Conservation (phyloP, 2,888 invertebrate species). For the Nudaria mundana region DNA sequence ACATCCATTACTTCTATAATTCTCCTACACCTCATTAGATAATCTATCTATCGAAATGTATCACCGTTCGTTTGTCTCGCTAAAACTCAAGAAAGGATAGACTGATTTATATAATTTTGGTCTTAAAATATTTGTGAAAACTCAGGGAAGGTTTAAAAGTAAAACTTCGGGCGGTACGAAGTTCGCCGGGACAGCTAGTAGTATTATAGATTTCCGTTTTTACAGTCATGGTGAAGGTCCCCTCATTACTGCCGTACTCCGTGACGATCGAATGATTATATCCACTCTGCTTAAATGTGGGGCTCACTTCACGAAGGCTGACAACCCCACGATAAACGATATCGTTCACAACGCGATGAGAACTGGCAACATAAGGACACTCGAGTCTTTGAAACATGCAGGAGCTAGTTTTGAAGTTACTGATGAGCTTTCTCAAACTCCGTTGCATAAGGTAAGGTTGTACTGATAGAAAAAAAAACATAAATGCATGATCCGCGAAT, state of each 20-base stretch:
- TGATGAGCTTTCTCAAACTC: conserved; percentile 84
- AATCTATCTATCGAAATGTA: background rate
- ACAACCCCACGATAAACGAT: conserved; percentile 82
- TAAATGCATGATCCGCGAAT: too few species aligned
- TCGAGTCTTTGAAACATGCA: conserved; percentile 84
- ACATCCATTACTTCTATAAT: too few species aligned
- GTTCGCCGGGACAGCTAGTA: too few species aligned
- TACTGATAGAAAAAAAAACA: too few species aligned
- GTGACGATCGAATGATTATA: conserved; percentile 84
- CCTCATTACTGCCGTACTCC: conserved; percentile 85
- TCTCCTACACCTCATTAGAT: too few species aligned
- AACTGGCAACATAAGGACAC: conserved; percentile 76
- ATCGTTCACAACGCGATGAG: conserved; percentile 85
- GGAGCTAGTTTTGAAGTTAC: conserved; percentile 83
- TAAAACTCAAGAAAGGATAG: too few species aligned
- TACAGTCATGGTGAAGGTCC: conserved; percentile 82
- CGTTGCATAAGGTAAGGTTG: conserved; percentile 84
- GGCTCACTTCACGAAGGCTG: conserved; percentile 84
- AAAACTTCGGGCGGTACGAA: too few species aligned
- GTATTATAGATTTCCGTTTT: background rate
- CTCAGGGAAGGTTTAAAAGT: too few species aligned
- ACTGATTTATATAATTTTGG: too few species aligned
- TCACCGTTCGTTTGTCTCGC: too few species aligned
- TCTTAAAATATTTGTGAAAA: too few species aligned
- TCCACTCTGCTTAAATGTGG: conserved; percentile 86